Base-by-base conservation (phyloP, 30 jellyfish, hydroid and myxozoan genomes). In the Hydra vulgaris region DNA sequence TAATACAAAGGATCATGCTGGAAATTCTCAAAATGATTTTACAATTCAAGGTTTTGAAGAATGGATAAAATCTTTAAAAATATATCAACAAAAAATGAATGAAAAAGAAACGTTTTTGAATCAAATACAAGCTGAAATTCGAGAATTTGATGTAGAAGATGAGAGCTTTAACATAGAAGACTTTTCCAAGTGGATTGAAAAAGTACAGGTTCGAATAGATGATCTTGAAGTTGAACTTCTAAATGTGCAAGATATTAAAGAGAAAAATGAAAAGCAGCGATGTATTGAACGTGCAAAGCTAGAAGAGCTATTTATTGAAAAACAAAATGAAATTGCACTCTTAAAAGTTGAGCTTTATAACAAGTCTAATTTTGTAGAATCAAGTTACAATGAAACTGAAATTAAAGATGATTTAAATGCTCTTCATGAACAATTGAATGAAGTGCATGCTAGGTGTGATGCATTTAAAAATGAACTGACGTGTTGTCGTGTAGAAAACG, bases 281-380 rank as follows among this genome's bases (percentile, higher is more conserved):
- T n/a, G 23, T 80, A 70, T 66, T 8, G 87, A 80, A 22, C 84
- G 87, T 20, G 83, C 5, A 21, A 80, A 80, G 71, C 72, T 80
- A 7, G 70, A 80, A 19, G 87, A 80, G 0, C 18, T 80, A 25
- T 80, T 80, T 66, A 70, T 23, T 19, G 87, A 80, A 66, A 80
- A 80, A 24, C 72, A 80, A 80, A 80, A 80, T 16, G 87, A 80
- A 19, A 80, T 80, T 1, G 87, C 84, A 7, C 22, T 70, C 0
- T 26, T 80, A n/a, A 80, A 80, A 54, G 87, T 80, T 66, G 87
- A 80, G 27, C 87, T 80, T 12, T 80, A 80, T 66, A 80, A 80
- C 40, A 80, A 66, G 27, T 8, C 85, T 15, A 27, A n/a, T 66
- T 17, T 8, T 17, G 66, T 20, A 21, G 87, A 66, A 67, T 18